Base-by-base conservation (phyloP, 2,888 invertebrate genomes). In the Lithosia quadra region DNA sequence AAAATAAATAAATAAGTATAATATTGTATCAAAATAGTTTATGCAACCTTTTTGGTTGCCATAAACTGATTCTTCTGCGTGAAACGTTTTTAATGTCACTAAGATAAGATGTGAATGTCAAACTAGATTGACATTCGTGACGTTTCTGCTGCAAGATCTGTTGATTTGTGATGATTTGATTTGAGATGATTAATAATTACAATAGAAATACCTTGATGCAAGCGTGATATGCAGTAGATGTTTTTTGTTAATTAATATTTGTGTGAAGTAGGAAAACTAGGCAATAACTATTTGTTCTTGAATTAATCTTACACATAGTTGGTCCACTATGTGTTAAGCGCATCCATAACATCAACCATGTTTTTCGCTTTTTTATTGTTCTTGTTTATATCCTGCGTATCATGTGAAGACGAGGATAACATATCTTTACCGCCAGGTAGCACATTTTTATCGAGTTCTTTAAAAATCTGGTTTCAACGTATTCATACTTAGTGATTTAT, bases 371-470 rank as follows among this genome's bases (percentile, higher is more conserved):
- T 76, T 36, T 34, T 79, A 24, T 24, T 84, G 18, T 5, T 86
- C 59, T 68, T 87, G 15, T 81, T 84, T 76, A 70, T 82, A 57
- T 80, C 82, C 7, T 64, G 75, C 53, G 72, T 77, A 33, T 62
- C 75, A 56, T 84, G 90, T 74, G 82, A 86, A 64, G 73, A 79
- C 22, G 80, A 83, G 43, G 85, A 82, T 55, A 84, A 74, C 67
- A 74, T 76, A 18, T 81, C 83, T 4, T 80, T 82, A 75, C 76
- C 84, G 11, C 83, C 82, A 82, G 89, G 91, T 89, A 83, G 15
- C 4, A 8, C 33, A 33, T 62, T 15, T 57, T 34, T 49, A 34
- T 15, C 11, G 13, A 24, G 21, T 8, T 62, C 39, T 53, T 15
- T n/a, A 49, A 18, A 13, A 49, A n/a, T 1, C 9, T 49, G 49